Evolutionary conservation across 1,140 invertebrate species (phyloP).

Genomic region (Heliconius himera): DNA sequence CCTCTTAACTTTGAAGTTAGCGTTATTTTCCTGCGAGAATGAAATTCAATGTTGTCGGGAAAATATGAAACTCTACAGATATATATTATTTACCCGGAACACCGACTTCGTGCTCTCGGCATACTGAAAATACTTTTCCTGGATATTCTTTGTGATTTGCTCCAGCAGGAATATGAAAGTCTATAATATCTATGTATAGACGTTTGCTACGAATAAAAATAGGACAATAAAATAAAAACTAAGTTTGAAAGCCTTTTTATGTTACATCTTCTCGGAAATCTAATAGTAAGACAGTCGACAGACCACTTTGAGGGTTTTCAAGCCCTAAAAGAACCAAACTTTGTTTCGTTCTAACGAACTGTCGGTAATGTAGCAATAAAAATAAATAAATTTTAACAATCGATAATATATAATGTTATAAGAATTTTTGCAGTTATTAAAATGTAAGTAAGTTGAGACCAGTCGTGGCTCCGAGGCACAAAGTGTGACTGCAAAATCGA

Average conservation of each 20-base stretch:
- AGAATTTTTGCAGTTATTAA: too few relatives aligned
- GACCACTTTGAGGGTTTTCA: not conserved
- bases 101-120: constrained; percentile 15
- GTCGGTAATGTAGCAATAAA: not conserved
- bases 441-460: too few relatives aligned
- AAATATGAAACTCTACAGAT: constrained; percentile 32
- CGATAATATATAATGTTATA: too few relatives aligned
- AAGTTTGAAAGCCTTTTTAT: not conserved
- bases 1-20: constrained; percentile 39
- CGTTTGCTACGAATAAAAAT: not conserved
- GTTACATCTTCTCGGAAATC: not conserved
- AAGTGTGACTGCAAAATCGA: too few relatives aligned
- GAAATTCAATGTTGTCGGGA: constrained; percentile 39
- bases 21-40: constrained; percentile 37
- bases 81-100: constrained; percentile 31
- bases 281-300: not conserved
- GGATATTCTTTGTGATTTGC: constrained; percentile 21
- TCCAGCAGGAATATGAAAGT: not conserved
- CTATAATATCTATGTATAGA: not conserved
- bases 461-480: too few relatives aligned
- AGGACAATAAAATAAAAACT: not conserved
- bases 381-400: not conserved
- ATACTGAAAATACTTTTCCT: constrained; percentile 20
- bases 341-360: not conserved
- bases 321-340: not conserved